Conservation (phyloP, 2,113 vertebrate genomes). For the Psammodynastes pulverulentus region DNA sequence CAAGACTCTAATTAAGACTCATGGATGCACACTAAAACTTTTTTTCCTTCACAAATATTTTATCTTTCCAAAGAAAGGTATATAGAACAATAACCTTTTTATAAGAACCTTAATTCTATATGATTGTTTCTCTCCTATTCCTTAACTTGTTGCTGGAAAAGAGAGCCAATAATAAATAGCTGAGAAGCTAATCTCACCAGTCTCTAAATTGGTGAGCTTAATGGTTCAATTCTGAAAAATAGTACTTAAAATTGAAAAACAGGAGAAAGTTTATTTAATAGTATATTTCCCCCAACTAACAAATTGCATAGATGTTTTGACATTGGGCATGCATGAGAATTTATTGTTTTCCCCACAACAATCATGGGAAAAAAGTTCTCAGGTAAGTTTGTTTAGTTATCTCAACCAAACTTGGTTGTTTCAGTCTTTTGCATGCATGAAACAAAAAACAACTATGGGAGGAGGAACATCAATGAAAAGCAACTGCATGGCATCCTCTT, state of each 20-base stretch:
- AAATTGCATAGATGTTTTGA: not conserved
- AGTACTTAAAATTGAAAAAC: conserved; percentile 32
- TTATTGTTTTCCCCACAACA: not conserved
- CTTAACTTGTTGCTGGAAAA: conserved; percentile 37
- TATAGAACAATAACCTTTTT: not conserved
- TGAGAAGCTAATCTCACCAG: not conserved
- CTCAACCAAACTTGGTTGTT: not conserved
- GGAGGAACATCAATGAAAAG: conserved; percentile 32
- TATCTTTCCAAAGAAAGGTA: conserved; percentile 1
- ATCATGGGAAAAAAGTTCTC: conserved; percentile 20
- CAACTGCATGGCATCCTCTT: conserved; percentile 53
- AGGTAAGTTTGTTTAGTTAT: conserved; percentile 11
- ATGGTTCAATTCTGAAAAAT: conserved; percentile 3
- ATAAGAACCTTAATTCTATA: conserved; percentile 2
- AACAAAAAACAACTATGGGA: not conserved
- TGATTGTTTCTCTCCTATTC: not conserved
- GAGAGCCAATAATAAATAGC: not conserved
- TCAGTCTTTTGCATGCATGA: not conserved
- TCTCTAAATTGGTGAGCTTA: not conserved
- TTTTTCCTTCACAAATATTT: not conserved
- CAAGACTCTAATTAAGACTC: not conserved
- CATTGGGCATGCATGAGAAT: not conserved
- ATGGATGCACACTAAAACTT: conserved; percentile 23
- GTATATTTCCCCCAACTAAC: not conserved
- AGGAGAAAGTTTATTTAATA: not conserved